Conservation (phyloP, 1,140 invertebrate species). For the Chlorops oryzae region DNA sequence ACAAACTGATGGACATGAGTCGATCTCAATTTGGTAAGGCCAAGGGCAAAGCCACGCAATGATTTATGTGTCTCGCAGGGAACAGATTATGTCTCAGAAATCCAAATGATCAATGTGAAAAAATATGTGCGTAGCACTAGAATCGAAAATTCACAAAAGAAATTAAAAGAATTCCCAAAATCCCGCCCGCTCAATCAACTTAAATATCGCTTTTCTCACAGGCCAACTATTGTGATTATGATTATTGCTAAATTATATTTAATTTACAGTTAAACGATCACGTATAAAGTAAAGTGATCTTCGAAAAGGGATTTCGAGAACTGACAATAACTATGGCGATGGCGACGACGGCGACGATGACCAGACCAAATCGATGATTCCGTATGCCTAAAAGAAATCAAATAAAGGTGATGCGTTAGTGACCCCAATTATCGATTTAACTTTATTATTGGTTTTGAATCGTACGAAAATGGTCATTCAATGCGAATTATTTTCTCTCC, state of each 20-base stretch:
- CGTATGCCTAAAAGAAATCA: conserved; percentile 9
- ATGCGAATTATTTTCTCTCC: not conserved
- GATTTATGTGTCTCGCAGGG: too few species aligned
- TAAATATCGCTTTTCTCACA: too few species aligned
- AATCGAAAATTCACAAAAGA: too few species aligned
- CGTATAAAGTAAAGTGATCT: conserved; percentile 25
- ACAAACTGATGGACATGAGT: too few species aligned
- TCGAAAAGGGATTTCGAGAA: not conserved
- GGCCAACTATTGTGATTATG: conserved; percentile 37
- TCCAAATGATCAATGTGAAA: too few species aligned
- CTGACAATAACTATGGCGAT: not conserved
- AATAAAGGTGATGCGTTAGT: conserved; percentile 12
- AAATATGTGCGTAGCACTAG: too few species aligned
- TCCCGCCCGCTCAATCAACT: too few species aligned
- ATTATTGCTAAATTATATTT: conserved; percentile 48
- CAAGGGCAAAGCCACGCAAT: too few species aligned
- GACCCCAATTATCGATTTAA: conserved; percentile 49
- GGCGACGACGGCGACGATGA: conserved; percentile 12
- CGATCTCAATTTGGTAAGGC: too few species aligned
- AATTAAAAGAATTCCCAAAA: too few species aligned
- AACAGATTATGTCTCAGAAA: too few species aligned
- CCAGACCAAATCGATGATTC: conserved; percentile 17
- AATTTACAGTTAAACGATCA: conserved; percentile 49
- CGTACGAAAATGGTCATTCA: not conserved
- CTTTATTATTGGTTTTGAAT: conserved; percentile 48